Percentiles rank a stretch among this genome's conserved stretches.
Conservation (phyloP, 2,888 invertebrate species). For the Volucella inanis region DNA sequence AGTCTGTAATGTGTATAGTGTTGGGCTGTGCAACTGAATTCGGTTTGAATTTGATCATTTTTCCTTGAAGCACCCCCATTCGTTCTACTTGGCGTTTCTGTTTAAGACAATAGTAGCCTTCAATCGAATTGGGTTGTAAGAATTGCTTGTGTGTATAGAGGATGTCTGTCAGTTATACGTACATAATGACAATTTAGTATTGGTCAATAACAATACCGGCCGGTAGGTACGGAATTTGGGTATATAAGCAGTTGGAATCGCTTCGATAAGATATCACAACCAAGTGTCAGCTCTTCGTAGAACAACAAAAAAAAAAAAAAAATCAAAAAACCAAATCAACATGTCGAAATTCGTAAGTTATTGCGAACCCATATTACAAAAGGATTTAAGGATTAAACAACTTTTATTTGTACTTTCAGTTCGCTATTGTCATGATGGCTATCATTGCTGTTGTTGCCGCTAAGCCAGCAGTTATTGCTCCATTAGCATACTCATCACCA, state of each 20-base stretch:
- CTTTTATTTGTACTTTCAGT: slow-evolving; percentile 74
- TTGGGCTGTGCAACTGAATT: slow-evolving; percentile 39
- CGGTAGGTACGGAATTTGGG: slow-evolving; percentile 46
- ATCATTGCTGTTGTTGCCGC: slow-evolving; percentile 82
- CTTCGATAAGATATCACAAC: slow-evolving; percentile 57
- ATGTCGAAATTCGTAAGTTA: slow-evolving; percentile 74
- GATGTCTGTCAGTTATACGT: slow-evolving; percentile 22
- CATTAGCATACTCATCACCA: slow-evolving; percentile 77
- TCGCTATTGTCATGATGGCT: slow-evolving; percentile 82
- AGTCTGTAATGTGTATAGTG: background rate
- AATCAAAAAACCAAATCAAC: slow-evolving; percentile 42
- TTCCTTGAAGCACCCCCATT: slow-evolving; percentile 70
- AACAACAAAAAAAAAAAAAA: slow-evolving; percentile 44
- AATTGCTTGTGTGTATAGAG: slow-evolving; percentile 39
- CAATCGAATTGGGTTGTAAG: slow-evolving; percentile 32
- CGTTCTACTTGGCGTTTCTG: slow-evolving; percentile 58
- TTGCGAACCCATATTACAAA: background rate
- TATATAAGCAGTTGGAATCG: slow-evolving; percentile 61
- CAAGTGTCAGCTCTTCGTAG: slow-evolving; percentile 58
- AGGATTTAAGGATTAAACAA: background rate
- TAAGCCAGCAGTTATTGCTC: slow-evolving; percentile 80
- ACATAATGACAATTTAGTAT: background rate
- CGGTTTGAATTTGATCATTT: slow-evolving; percentile 63
- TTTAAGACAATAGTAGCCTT: slow-evolving; percentile 42
- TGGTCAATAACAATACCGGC: slow-evolving; percentile 51